Percentiles rank a stretch among this genome's conserved stretches.
These are phyloP conservation scores for Ursus arctos DNA, from an alignment of 2,113 vertebrate species.

Conservation along the genomic window DNA sequence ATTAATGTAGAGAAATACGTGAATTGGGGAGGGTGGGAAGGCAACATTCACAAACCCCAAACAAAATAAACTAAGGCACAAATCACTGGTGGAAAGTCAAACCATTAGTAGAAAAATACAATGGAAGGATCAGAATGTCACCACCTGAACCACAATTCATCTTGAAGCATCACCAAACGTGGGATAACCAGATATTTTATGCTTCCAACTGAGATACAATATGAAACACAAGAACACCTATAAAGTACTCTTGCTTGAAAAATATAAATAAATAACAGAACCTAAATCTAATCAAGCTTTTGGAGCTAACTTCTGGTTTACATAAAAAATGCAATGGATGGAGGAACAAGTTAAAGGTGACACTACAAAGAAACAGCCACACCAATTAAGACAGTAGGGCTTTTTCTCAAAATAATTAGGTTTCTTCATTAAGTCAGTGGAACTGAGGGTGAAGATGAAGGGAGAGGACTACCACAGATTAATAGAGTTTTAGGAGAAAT, in stretches of 20 bases:
- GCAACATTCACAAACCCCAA: neutral
- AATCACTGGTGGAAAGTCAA: neutral
- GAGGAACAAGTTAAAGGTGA: neutral
- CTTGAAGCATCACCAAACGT: neutral
- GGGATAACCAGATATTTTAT: neutral
- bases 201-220: neutral
- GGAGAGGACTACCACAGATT: neutral
- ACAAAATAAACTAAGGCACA: neutral
- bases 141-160: neutral
- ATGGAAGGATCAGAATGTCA: neutral
- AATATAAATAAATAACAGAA: neutral
- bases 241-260: neutral
- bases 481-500: neutral
- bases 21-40: neutral
- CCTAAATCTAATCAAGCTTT: neutral
- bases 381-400: neutral
- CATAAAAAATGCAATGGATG: neutral
- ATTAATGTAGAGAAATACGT: neutral
- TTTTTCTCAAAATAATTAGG: neutral
- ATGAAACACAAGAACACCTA: neutral
- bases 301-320: neutral
- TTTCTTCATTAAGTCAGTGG: constrained; percentile 6
- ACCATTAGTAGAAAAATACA: neutral
- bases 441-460: neutral
- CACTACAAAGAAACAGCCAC: neutral